Evolutionary conservation across 2,797 vertebrate genomes (phyloP), one percentile per base, ranked within the genome.

Genomic region (Alouatta caraya): DNA sequence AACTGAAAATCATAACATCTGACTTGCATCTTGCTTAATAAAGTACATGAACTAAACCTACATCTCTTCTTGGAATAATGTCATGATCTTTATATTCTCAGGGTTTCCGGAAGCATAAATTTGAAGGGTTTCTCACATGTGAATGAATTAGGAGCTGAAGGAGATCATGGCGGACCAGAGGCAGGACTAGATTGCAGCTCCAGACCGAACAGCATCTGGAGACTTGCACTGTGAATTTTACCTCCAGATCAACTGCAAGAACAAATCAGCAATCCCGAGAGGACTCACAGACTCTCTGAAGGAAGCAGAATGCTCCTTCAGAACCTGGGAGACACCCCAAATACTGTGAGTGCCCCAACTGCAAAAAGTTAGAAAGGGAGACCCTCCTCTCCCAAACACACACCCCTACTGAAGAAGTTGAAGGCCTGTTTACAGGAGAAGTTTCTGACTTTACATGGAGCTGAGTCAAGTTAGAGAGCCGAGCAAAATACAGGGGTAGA

Each of bases 21-120:
- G 37, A 90, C 21, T 88, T 48, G 86, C 73, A 93, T 9, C 61
- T 73, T 96, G 30, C 57, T 88, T 88, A 91, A 96, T 90, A 70
- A 86, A 93, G 22, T 28, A 5, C 73, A 67, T 91, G 70, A 59
- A 94, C 93, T 80, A 94, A 92, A 84, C 24, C 42, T 79, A 44
- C 1, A 93, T 37, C 19, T 84, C 61, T 88, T 94, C 42, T 90
- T 94, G 37, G 48, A 75, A 85, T 85, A 91, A 72, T 24, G 61
- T 37, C 83, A 93, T 78, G 11, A 88, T 72, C 44, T 46, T 81
- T 72, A 76, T 30, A 90, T 11, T 82, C 5, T 44, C 5, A 83
- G 37, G 19, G 50, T 93, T 96, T 94, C 89, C 92, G 46, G 52
- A 90, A 92, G 50, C 48, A 72, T 55, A 78, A 21, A 82, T 88